These are phyloP conservation scores for Craterocephalus amniculus DNA, from an alignment of 2,797 vertebrate species.

Conservation along the genomic window DNA sequence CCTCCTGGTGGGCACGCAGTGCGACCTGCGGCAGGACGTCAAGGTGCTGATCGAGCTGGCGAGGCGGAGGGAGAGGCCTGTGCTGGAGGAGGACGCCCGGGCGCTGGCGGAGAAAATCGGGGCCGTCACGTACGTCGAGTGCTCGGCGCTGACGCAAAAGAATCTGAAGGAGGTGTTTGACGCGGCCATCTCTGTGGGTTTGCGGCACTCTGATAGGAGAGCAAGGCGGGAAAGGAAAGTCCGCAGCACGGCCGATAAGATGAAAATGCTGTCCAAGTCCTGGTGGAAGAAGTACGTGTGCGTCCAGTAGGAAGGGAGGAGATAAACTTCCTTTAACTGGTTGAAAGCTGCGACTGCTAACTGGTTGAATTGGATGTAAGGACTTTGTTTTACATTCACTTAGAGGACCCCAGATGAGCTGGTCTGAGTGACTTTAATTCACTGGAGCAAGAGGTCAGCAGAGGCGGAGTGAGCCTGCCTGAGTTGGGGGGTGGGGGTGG, in stretches of 20 bases:
- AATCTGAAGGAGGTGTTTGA: slow-evolving; percentile 92
- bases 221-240: slow-evolving; percentile 82
- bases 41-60: slow-evolving; percentile 89
- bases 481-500: slow-evolving; percentile 16
- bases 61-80: slow-evolving; percentile 82
- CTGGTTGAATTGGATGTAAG: slow-evolving; percentile 37
- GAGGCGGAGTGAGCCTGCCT: slow-evolving; percentile 15
- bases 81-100: slow-evolving; percentile 82
- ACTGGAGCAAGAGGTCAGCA: slow-evolving; percentile 17
- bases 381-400: slow-evolving; percentile 27
- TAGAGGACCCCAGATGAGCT: slow-evolving; percentile 18
- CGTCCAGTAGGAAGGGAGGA: slow-evolving; percentile 72
- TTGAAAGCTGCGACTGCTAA: slow-evolving; percentile 43
- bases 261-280: slow-evolving; percentile 88
- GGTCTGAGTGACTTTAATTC: slow-evolving; percentile 46
- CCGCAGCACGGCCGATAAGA: slow-evolving; percentile 85
- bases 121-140: slow-evolving; percentile 86
- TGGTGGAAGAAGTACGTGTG: slow-evolving; percentile 92
- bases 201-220: slow-evolving; percentile 80
- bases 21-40: slow-evolving; percentile 89
- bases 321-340: slow-evolving; percentile 14
- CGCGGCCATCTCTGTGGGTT: slow-evolving; percentile 83
- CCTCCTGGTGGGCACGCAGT: slow-evolving; percentile 90
- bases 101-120: slow-evolving; percentile 83
- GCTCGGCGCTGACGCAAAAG: slow-evolving; percentile 89